These are phyloP conservation scores for Neoaliturus tenellus DNA, from an alignment of 2,888 invertebrate species.

Conservation along the genomic window DNA sequence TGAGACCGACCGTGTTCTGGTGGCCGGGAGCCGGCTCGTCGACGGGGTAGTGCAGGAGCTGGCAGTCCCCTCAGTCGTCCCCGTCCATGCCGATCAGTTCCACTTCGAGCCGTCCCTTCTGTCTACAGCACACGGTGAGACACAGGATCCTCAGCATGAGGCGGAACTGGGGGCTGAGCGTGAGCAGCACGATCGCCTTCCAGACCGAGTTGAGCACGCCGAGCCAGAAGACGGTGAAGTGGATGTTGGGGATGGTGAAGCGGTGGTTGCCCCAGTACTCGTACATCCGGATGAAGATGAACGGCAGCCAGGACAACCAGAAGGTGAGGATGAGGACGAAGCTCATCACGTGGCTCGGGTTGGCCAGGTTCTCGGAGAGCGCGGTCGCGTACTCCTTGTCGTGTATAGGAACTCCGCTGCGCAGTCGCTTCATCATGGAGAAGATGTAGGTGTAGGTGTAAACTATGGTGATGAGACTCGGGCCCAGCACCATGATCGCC, in stretches of 20 bases:
- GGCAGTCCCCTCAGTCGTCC: conserved; percentile 79
- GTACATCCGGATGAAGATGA: conserved; percentile 88
- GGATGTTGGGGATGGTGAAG: conserved; percentile 80
- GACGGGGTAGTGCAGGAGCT: conserved; percentile 35
- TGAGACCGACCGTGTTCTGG: conserved; percentile 29
- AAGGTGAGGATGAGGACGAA: conserved; percentile 94
- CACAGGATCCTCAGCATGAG: conserved; percentile 92
- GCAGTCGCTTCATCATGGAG: conserved; percentile 90
- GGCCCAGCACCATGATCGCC: conserved; percentile 94
- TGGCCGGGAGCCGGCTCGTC: conserved; percentile 15
- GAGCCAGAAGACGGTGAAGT: conserved; percentile 96
- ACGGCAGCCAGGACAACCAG: conserved; percentile 96
- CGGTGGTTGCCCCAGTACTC: conserved; percentile 72
- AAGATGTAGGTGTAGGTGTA: conserved; percentile 98
- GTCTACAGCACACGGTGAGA: conserved; percentile 91
- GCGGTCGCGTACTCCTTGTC: conserved; percentile 96
- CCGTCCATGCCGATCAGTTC: conserved; percentile 91
- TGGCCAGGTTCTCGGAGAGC: conserved; percentile 91
- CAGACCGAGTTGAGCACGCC: conserved; percentile 97
- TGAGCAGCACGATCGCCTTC: conserved; percentile 94
- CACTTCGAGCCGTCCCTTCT: conserved; percentile 88
- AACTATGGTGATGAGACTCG: conserved; percentile 95
- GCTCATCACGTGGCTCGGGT: conserved; percentile 97
- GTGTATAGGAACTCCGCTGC: conserved; percentile 90
- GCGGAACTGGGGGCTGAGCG: conserved; percentile 95